phyloP scores from a whole-genome alignment of 2,113 vertebrate species.

The Seriola quinqueradiata region DNA sequence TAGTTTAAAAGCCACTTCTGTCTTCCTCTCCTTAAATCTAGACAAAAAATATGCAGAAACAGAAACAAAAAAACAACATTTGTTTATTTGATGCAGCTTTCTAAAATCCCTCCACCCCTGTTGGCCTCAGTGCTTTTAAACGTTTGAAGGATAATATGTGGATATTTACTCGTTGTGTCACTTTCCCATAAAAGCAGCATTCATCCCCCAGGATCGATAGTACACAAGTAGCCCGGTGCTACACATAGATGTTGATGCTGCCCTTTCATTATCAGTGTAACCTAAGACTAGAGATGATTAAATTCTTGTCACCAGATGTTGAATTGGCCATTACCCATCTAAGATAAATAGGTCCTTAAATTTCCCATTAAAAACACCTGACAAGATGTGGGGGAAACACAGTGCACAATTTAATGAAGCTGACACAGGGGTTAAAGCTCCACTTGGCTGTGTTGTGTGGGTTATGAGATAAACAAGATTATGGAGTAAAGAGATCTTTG shows the following conservation, averaged over 20 bases:
- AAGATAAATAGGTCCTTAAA: constrained; percentile 73
- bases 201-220: constrained; percentile 68
- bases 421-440: constrained; percentile 5
- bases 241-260: constrained; percentile 68
- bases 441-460: not conserved
- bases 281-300: constrained; percentile 69
- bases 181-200: constrained; percentile 74
- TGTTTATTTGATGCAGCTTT: constrained; percentile 21
- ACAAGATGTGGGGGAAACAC: constrained; percentile 36
- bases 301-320: constrained; percentile 76
- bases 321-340: constrained; percentile 66
- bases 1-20: not conserved
- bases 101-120: constrained; percentile 33
- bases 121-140: constrained; percentile 64
- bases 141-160: constrained; percentile 61
- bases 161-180: constrained; percentile 79
- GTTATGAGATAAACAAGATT: constrained; percentile 2
- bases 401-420: constrained; percentile 1
- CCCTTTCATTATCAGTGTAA: constrained; percentile 75
- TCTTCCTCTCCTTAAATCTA: not conserved
- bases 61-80: constrained; percentile 29
- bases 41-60: not conserved
- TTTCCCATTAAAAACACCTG: constrained; percentile 55
- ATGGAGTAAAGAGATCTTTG: constrained; percentile 6
- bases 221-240: constrained; percentile 47